Evolutionary conservation across 1,140 invertebrate genomes (phyloP), one percentile per base, ranked within the genome.

Genomic region (Zelostemma sp.): DNA sequence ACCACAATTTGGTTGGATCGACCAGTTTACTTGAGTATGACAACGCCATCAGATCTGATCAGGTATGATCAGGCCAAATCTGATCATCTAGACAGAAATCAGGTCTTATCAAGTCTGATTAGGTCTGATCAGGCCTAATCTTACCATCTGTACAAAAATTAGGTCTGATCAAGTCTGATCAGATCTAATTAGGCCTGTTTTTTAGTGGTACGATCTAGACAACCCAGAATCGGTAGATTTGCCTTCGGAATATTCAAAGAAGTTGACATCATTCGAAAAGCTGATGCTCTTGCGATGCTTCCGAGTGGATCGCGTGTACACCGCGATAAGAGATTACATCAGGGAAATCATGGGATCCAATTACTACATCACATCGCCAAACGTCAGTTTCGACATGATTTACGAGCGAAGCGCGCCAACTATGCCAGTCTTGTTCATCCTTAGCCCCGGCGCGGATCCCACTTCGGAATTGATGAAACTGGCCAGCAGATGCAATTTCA

Each of bases 361-460:
- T 78, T 89, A 93, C 79, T 97, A 90, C 75, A 91, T 96, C 21
- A 95, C 91, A 18, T 93, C 95, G 19, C 93, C 94, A 0, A 91
- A 93, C 41, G 89, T 95, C 51, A 93, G 91, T 73, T 90, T 95
- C 55, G 90, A 94, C 60, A 88, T 88, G 62, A 94, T 97, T 59
- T 95, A 88, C 75, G 91, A 95, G 54, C 93, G 96, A 79, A 95
- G 93, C 57, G 90, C 89, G 0, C 88, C 92, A 0, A 87, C 80
- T 5, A 95, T 91, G 57, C 94, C 95, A 0, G 91, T 96, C 11
- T 90, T 96, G 41, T 96, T 97, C 77, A 93, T 97, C 55, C 85
- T 96, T 16, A 95, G 93, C 75, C 92, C 94, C 6, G 94, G 94
- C 0, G 94, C 93, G 0, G 95, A 97, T 86, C 94, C 95, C 15